These are phyloP conservation scores for Ornithorhynchus anatinus DNA, from an alignment of 2,113 vertebrate genomes.

Conservation along the genomic window DNA sequence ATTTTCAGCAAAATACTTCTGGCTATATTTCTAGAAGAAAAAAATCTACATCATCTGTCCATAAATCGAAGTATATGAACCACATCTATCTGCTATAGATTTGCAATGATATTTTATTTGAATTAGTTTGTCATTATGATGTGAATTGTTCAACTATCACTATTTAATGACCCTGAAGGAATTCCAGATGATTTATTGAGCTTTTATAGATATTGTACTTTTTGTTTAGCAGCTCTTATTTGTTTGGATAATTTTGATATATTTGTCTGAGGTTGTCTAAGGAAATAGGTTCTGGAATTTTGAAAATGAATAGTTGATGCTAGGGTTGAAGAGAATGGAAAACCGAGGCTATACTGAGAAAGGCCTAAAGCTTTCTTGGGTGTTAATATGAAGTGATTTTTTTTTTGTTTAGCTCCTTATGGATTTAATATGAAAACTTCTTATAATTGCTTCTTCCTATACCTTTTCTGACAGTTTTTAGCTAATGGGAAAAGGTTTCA, in stretches of 20 bases:
- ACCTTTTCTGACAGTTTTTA: no score
- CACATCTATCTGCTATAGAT: conserved; percentile 4
- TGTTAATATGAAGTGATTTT: background rate
- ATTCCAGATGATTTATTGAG: conserved; percentile 1
- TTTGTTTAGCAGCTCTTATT: background rate
- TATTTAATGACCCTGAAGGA: conserved; percentile 2
- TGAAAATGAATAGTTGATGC: background rate
- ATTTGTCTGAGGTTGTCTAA: background rate
- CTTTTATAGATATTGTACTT: background rate
- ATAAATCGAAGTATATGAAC: conserved; percentile 14
- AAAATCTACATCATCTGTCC: background rate
- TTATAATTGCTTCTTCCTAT: no score
- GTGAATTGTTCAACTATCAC: background rate
- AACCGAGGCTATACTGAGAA: background rate
- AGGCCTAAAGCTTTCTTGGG: background rate
- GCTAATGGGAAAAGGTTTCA: no score
- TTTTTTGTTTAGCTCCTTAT: background rate
- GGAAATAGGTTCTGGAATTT: background rate
- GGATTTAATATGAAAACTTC: no score
- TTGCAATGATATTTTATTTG: conserved; percentile 7
- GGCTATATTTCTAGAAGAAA: background rate
- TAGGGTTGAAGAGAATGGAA: background rate
- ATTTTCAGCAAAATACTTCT: background rate
- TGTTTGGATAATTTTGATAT: background rate
- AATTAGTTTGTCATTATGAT: conserved; percentile 3